These are phyloP conservation scores for Drosophila lutescens DNA, from an alignment of 2,888 invertebrate genomes.

Conservation along the genomic window DNA sequence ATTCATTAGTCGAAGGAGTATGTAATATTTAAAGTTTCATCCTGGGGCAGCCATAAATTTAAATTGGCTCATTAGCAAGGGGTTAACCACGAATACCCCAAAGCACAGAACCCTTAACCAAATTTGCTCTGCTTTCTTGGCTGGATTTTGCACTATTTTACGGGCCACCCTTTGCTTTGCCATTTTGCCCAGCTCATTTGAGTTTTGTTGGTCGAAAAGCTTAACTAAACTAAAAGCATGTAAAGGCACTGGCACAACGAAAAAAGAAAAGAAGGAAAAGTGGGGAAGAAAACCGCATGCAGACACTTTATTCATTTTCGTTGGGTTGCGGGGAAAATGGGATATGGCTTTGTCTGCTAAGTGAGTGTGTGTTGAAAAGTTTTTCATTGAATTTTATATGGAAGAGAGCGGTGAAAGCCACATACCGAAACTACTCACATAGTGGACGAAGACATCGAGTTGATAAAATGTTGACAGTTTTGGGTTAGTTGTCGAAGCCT, in stretches of 20 bases:
- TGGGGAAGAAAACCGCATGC: constrained; percentile 49
- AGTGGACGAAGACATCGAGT: constrained; percentile 39
- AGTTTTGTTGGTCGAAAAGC: constrained; percentile 71
- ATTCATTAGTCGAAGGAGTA: constrained; percentile 5
- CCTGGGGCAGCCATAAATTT: constrained; percentile 58
- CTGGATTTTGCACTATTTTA: constrained; percentile 1
- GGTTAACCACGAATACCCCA: constrained; percentile 65
- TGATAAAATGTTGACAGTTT: constrained; percentile 78
- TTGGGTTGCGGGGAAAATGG: constrained; percentile 3
- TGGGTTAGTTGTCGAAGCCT: constrained; percentile 49
- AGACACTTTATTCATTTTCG: constrained; percentile 41
- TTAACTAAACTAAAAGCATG: constrained; percentile 74
- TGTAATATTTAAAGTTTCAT: constrained; percentile 27
- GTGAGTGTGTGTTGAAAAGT: constrained; percentile 60
- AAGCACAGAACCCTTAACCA: constrained; percentile 27
- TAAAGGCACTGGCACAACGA: constrained; percentile 46
- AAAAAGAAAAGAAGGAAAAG: constrained; percentile 19
- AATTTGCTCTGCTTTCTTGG: constrained; percentile 30
- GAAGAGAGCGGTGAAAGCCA: constrained; percentile 45
- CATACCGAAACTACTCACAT: constrained; percentile 11
- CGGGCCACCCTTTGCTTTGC: not conserved
- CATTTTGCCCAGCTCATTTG: constrained; percentile 53
- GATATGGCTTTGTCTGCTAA: constrained; percentile 18
- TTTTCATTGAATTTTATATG: constrained; percentile 70
- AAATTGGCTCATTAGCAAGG: constrained; percentile 76